phyloP scores from a whole-genome alignment of 1,140 invertebrate species.

The Pantala flavescens region DNA sequence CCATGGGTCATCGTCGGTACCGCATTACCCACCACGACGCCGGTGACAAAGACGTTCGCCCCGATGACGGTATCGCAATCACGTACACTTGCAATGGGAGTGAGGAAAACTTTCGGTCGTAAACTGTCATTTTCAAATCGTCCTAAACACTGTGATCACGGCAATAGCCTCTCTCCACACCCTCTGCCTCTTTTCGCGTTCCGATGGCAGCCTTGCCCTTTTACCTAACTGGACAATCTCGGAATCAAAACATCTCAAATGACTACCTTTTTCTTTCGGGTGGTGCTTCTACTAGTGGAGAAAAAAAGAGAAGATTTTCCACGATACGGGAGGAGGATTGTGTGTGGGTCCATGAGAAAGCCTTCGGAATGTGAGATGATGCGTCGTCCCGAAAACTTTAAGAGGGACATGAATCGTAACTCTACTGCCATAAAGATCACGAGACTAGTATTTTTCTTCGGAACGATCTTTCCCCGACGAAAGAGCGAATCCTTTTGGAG shows the following conservation, averaged over 20 bases:
- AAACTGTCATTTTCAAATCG: slow-evolving; percentile 1
- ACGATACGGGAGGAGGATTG: neutral
- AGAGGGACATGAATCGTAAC: neutral
- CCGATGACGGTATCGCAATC: too few species aligned
- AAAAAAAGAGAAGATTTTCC: neutral
- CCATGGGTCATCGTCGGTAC: too few species aligned
- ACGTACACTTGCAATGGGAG: neutral
- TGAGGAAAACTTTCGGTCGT: neutral
- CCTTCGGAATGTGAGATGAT: neutral
- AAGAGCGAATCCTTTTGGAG: neutral
- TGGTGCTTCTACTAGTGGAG: neutral
- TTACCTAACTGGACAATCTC: neutral
- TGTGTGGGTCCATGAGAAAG: neutral
- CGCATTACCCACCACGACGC: too few species aligned
- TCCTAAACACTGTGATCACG: neutral
- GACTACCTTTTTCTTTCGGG: neutral
- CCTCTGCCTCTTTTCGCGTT: neutral
- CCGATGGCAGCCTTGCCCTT: neutral
- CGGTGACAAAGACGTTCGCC: too few species aligned
- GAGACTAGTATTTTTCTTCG: neutral
- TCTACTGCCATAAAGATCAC: neutral
- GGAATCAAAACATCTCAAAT: slow-evolving; percentile 7
- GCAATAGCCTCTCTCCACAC: neutral
- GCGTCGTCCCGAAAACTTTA: neutral
- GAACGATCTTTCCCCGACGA: neutral